Conservation (phyloP, 2,797 vertebrate species). For the Ctenosaura bakeri region DNA sequence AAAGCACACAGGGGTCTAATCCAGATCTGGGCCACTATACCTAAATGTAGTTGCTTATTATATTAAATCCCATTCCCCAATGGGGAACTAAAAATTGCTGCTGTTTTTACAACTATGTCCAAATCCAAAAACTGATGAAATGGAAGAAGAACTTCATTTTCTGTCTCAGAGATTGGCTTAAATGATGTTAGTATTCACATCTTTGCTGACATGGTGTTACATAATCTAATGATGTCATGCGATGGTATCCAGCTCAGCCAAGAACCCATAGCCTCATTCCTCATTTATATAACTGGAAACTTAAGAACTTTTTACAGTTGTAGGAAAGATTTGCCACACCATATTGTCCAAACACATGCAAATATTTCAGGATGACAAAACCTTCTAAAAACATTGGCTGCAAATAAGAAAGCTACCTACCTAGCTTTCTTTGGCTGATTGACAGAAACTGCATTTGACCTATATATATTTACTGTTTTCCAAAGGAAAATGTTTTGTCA, state of each 20-base stretch:
- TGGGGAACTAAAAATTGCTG: neutral
- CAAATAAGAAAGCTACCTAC: neutral
- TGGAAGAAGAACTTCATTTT: neutral
- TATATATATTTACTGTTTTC: constrained; percentile 15
- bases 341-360: neutral
- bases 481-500: neutral
- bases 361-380: constrained; percentile 8
- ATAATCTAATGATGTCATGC: neutral
- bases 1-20: too few relatives aligned
- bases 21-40: too few relatives aligned
- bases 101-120: neutral
- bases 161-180: neutral
- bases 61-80: too few relatives aligned
- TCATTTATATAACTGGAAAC: neutral
- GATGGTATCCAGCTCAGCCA: neutral
- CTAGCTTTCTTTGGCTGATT: neutral
- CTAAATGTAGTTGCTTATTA: too few relatives aligned
- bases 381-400: neutral
- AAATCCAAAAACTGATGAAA: neutral
- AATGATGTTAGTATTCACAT: neutral
- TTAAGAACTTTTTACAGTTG: neutral
- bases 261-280: neutral
- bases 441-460: neutral
- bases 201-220: neutral
- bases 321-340: neutral